Percentiles rank a stretch among this genome's conserved stretches.
These are phyloP conservation scores for Ichneumon xanthorius DNA, from an alignment of 2,888 invertebrate species.

Conservation along the genomic window DNA sequence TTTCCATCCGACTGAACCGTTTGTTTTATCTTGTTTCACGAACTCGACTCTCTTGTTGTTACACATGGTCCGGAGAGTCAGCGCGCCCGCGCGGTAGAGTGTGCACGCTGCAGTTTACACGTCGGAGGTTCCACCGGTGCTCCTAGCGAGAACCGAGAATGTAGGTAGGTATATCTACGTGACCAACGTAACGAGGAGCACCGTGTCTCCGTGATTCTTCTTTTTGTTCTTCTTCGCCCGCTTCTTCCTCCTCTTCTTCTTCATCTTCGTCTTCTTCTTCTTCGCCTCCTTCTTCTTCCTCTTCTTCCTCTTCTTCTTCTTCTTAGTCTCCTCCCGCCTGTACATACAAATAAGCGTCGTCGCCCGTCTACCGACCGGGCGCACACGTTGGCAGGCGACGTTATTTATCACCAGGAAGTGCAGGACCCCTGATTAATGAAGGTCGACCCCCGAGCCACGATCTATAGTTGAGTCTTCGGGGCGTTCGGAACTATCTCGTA, in stretches of 20 bases:
- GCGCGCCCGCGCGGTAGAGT: conserved; percentile 41
- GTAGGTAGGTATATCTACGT: conserved; percentile 53
- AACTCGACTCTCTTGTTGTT: conserved; percentile 58
- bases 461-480: conserved; percentile 64
- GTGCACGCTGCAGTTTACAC: conserved; percentile 52
- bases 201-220: conserved; percentile 67
- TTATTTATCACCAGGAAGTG: conserved; percentile 84
- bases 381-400: conserved; percentile 73
- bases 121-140: conserved; percentile 30
- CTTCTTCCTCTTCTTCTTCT: conserved; percentile 43
- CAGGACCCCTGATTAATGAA: conserved; percentile 82
- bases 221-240: too few relatives aligned
- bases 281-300: conserved; percentile 36
- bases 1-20: conserved; percentile 34
- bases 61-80: conserved; percentile 58
- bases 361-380: conserved; percentile 73
- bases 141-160: conserved; percentile 60
- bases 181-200: conserved; percentile 68
- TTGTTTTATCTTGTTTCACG: conserved; percentile 59
- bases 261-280: conserved; percentile 36
- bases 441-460: conserved; percentile 78
- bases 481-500: conserved; percentile 38
- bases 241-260: too few relatives aligned
- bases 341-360: conserved; percentile 79
- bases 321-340: conserved; percentile 57